Evolutionary conservation across 2,888 invertebrate species (phyloP).

Genomic region (Spisula subtruncata): DNA sequence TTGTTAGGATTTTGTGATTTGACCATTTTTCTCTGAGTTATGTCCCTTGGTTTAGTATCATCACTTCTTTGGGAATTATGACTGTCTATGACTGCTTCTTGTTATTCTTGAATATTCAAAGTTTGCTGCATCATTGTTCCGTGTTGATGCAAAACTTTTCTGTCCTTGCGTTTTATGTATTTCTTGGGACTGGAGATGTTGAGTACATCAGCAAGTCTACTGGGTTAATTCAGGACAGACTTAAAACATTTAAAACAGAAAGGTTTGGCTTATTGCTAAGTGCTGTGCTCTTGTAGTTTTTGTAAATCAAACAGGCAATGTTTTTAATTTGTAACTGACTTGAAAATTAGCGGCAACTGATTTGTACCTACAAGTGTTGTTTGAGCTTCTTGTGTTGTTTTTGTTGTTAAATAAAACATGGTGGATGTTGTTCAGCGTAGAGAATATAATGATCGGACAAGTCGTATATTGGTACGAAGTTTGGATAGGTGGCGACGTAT

Average conservation of each 20-base stretch:
- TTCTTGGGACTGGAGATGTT: not conserved
- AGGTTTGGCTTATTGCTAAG: not conserved
- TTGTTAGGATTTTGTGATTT: too few species aligned
- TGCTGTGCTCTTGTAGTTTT: not conserved
- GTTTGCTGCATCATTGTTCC: too few species aligned
- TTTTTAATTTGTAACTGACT: not conserved
- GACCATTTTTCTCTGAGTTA: too few species aligned
- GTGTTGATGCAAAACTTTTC: too few species aligned
- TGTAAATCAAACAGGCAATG: conserved; percentile 7
- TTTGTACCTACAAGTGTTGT: not conserved
- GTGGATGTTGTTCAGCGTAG: not conserved
- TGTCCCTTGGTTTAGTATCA: too few species aligned
- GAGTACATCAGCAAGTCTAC: not conserved
- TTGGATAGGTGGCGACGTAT: conserved; percentile 10
- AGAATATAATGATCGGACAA: not conserved
- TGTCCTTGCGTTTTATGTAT: too few species aligned
- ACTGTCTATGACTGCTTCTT: too few species aligned
- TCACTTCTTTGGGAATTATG: too few species aligned
- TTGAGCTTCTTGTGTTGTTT: not conserved
- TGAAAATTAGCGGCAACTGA: not conserved
- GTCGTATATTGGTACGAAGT: not conserved
- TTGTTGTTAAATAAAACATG: not conserved
- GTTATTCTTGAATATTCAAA: too few species aligned
- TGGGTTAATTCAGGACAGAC: not conserved
- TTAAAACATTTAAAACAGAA: not conserved